These are phyloP conservation scores for Coregonus sp. DNA, from an alignment of 2,797 vertebrate genomes.

Conservation along the genomic window DNA sequence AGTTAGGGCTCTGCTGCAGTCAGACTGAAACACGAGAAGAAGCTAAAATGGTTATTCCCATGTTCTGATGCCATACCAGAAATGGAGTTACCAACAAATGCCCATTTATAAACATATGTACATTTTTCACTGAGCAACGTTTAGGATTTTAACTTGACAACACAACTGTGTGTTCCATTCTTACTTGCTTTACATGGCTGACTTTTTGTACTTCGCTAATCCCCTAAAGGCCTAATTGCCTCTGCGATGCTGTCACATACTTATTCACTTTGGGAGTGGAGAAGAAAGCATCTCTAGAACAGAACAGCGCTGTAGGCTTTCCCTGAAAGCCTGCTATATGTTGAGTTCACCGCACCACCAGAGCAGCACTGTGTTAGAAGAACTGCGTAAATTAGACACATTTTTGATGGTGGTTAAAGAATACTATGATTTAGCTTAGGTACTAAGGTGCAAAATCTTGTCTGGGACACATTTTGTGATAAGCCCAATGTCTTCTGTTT, in stretches of 20 bases:
- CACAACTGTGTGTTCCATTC: too few relatives aligned
- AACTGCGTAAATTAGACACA: neutral
- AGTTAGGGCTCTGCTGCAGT: constrained; percentile 31
- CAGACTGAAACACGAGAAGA: constrained; percentile 50
- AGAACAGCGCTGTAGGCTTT: constrained; percentile 8
- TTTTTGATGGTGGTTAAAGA: too few relatives aligned
- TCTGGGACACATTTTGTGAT: constrained; percentile 6
- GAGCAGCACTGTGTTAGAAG: constrained; percentile 1
- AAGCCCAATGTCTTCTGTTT: constrained; percentile 13
- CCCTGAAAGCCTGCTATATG: constrained; percentile 3
- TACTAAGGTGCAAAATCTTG: too few relatives aligned
- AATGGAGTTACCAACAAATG: constrained; percentile 27
- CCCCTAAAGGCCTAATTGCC: neutral
- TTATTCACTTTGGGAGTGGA: constrained; percentile 12
- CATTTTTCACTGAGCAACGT: neutral
- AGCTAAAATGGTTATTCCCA: constrained; percentile 52
- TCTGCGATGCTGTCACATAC: neutral
- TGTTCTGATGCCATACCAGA: constrained; percentile 32
- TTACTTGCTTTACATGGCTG: constrained; percentile 26
- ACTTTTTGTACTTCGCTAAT: constrained; percentile 22
- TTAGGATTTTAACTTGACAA: neutral
- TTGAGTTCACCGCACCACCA: neutral
- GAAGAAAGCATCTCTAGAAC: neutral
- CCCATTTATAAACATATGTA: constrained; percentile 39
- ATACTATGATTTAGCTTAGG: too few relatives aligned